Evolutionary conservation across 2,888 invertebrate genomes (phyloP).

Genomic region (Ellobium chinense): DNA sequence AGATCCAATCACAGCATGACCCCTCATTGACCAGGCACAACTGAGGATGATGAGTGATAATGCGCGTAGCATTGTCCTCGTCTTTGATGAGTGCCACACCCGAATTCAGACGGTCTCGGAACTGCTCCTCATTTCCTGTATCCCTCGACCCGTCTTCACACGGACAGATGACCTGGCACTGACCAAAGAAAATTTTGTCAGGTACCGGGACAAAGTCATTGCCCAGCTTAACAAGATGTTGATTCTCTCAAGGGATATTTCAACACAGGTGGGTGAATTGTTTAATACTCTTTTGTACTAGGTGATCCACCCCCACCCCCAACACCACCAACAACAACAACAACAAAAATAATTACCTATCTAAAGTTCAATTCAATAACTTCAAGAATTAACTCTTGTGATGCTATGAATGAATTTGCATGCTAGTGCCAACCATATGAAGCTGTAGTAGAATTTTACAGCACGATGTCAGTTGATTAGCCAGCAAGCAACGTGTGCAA

Average conservation of each 20-base stretch:
- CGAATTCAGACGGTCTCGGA: conserved; percentile 76
- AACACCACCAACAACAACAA: too few species aligned
- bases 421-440: too few species aligned
- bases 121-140: conserved; percentile 74
- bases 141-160: conserved; percentile 72
- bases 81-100: conserved; percentile 71
- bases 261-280: conserved; percentile 57
- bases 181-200: conserved; percentile 41
- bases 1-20: too few species aligned
- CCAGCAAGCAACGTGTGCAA: too few species aligned
- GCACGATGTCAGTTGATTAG: too few species aligned
- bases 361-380: too few species aligned
- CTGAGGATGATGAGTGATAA: conserved; percentile 51
- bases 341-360: too few species aligned
- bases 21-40: too few species aligned
- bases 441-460: too few species aligned
- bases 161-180: conserved; percentile 51
- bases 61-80: conserved; percentile 65
- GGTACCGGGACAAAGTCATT: conserved; percentile 64
- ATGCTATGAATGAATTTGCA: too few species aligned
- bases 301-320: too few species aligned
- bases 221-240: conserved; percentile 65
- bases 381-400: too few species aligned
- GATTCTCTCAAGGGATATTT: conserved; percentile 61
- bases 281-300: neutral